Percentiles rank a stretch among this genome's conserved stretches.
Evolutionary conservation across 2,888 invertebrate genomes (phyloP).

Genomic region (Cheilosia grossa): DNA sequence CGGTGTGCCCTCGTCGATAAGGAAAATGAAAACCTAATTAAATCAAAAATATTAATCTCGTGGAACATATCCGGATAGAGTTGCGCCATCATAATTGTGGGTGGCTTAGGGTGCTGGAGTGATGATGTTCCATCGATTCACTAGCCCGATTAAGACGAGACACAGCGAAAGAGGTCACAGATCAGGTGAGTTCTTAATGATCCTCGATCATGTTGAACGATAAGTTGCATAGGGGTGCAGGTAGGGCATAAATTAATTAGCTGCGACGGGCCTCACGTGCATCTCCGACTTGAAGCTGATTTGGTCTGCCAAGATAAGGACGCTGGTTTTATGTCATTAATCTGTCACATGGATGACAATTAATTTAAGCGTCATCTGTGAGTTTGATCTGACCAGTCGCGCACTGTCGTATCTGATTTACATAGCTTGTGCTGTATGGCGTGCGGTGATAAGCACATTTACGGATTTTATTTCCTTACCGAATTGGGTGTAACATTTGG

Average conservation of each 20-base stretch:
- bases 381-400: conserved; percentile 37
- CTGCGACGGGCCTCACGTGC: not conserved
- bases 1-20: conserved; percentile 1
- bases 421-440: conserved; percentile 28
- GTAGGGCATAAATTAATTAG: conserved; percentile 59
- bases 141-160: conserved; percentile 28
- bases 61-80: conserved; percentile 46
- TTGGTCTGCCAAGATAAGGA: conserved; percentile 4
- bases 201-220: conserved; percentile 51
- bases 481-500: conserved; percentile 48
- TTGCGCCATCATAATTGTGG: conserved; percentile 45
- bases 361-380: conserved; percentile 50
- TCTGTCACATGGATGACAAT: conserved; percentile 60
- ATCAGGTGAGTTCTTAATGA: conserved; percentile 58
- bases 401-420: conserved; percentile 41
- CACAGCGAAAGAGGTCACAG: conserved; percentile 41
- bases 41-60: conserved; percentile 60
- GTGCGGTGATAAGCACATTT: conserved; percentile 34
- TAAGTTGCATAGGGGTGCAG: conserved; percentile 36
- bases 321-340: conserved; percentile 39
- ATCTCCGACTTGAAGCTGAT: not conserved
- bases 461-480: conserved; percentile 10
- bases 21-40: conserved; percentile 37
- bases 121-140: conserved; percentile 49
- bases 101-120: conserved; percentile 32